These are phyloP conservation scores for Orthosia incerta DNA, from an alignment of 2,888 invertebrate genomes.

Conservation along the genomic window DNA sequence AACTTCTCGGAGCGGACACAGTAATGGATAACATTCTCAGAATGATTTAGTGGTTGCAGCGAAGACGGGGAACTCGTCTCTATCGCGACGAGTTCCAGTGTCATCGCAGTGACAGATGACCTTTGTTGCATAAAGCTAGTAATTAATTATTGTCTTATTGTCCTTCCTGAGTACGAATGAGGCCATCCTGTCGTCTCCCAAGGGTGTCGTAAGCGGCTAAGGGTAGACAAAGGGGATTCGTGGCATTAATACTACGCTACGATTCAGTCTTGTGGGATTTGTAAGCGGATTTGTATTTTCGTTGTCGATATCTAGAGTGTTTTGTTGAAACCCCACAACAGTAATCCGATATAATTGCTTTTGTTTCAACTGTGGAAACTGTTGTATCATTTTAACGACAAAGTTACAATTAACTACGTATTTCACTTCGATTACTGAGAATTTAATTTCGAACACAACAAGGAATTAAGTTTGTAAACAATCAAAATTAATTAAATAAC, in stretches of 20 bases:
- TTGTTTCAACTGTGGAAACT: slow-evolving; percentile 5
- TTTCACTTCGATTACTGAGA: slow-evolving; percentile 12
- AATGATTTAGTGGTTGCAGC: slow-evolving; percentile 73
- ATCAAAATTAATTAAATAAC: slow-evolving; percentile 52
- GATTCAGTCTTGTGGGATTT: slow-evolving; percentile 14
- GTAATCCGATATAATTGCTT: slow-evolving; percentile 39
- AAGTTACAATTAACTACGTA: slow-evolving; percentile 3
- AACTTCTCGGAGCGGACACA: slow-evolving; percentile 64
- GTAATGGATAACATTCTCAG: slow-evolving; percentile 75
- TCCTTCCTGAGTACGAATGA: slow-evolving; percentile 31
- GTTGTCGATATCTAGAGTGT: slow-evolving; percentile 22
- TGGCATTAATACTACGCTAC: slow-evolving; percentile 28
- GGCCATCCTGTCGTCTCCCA: slow-evolving; percentile 12
- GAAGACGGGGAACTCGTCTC: slow-evolving; percentile 37
- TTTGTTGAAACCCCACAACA: slow-evolving; percentile 23
- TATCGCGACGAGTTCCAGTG: slow-evolving; percentile 30
- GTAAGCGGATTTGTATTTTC: slow-evolving; percentile 47
- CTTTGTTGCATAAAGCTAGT: slow-evolving; percentile 47
- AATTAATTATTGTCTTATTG: slow-evolving; percentile 54
- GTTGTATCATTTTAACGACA: slow-evolving; percentile 8
- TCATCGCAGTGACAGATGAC: slow-evolving; percentile 63
- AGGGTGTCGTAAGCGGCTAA: slow-evolving; percentile 30
- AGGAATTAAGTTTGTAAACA: slow-evolving; percentile 35
- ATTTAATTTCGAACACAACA: slow-evolving; percentile 36
- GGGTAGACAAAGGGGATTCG: slow-evolving; percentile 17